Base-by-base conservation (phyloP, 1,140 invertebrate species). In the Drosophila suzukii region DNA sequence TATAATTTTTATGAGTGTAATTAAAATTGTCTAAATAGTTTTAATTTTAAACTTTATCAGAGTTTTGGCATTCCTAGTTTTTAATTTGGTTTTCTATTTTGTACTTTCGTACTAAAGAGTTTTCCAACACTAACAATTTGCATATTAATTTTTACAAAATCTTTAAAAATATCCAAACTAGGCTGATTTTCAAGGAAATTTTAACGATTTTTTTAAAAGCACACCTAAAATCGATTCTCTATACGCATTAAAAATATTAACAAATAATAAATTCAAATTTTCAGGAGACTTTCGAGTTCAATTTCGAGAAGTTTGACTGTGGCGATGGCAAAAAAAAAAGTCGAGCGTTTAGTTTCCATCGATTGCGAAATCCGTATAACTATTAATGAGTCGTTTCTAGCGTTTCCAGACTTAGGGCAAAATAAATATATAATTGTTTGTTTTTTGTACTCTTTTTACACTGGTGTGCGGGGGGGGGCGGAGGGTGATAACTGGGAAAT, bases 321-420 rank as follows among this genome's bases (percentile, higher is more conserved):
- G 11, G 30, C 32, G 49, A 51, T n/a, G 49, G 49, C n/a, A 51
- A 51, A 51, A 44, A 17, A 15, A 8, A 61, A 61, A 61, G 17
- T 20, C 46, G 38, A 67, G 46, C 59, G 59, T 47, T 62, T 47
- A 53, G 44, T 65, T 68, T 53, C 38, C 38, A 36, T 66, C 60
- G 65, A 68, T 68, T 66, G 47, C 46, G 63, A 65, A 49, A 65
- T 65, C 65, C 60, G 60, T 65, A 51, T 68, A 65, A 65, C 60
- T 68, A 62, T 65, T 68, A 68, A 53, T 68, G 65, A 68, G 65
- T 68, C 36, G 27, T 65, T 38, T 27, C 53, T 66, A 66, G 46
- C 65, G 47, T 44, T 30, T 68, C 47, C 53, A 44, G 47, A 20
- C 60, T 51, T 68, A 68, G 39, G 47, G 49, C 60, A 20, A 68